Percentiles rank a stretch among this genome's conserved stretches.
Conservation (phyloP, 2,888 invertebrate species). For the Caenorhabditis panamensis region DNA sequence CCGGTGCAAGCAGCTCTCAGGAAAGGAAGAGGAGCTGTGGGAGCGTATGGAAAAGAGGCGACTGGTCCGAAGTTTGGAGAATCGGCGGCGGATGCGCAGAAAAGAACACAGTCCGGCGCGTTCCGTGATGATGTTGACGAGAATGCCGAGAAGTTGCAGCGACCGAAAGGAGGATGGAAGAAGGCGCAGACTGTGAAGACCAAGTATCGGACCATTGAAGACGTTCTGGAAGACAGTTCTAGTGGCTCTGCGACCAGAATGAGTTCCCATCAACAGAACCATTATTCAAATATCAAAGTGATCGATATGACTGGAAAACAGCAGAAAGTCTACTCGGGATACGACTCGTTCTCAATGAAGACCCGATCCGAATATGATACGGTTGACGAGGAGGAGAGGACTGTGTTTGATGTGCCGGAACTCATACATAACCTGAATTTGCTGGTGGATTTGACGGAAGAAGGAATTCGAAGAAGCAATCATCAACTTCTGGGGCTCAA, state of each 20-base stretch:
- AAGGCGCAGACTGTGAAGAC: slow-evolving; percentile 83
- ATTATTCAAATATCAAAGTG: slow-evolving; percentile 84
- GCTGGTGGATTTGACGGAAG: slow-evolving; percentile 93
- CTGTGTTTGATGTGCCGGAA: slow-evolving; percentile 87
- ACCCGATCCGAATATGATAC: slow-evolving; percentile 75
- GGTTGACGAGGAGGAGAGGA: slow-evolving; percentile 83
- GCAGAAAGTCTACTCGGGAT: slow-evolving; percentile 86
- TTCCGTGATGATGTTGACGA: slow-evolving; percentile 44
- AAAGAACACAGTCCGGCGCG: slow-evolving; percentile 50
- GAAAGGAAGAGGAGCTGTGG: slow-evolving; percentile 94
- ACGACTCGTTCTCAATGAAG: slow-evolving; percentile 78
- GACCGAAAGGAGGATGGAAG: slow-evolving; percentile 85
- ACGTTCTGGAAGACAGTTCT: slow-evolving; percentile 82
- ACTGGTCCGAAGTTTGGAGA: slow-evolving; percentile 80
- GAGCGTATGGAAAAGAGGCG: slow-evolving; percentile 82
- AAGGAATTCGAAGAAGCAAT: slow-evolving; percentile 92
- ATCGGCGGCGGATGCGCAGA: slow-evolving; percentile 79
- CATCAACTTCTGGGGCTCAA: slow-evolving; percentile 87
- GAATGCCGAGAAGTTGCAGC: slow-evolving; percentile 13
- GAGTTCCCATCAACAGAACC: slow-evolving; percentile 8
- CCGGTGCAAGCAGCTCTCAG: slow-evolving; percentile 95
- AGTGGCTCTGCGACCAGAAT: slow-evolving; percentile 19
- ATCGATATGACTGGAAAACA: slow-evolving; percentile 99
- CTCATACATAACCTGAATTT: slow-evolving; percentile 93
- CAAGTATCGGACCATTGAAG: slow-evolving; percentile 83